Evolutionary conservation across 2,113 vertebrate genomes (phyloP), one percentile per base, ranked within the genome.

Genomic region (Vicugna pacos): DNA sequence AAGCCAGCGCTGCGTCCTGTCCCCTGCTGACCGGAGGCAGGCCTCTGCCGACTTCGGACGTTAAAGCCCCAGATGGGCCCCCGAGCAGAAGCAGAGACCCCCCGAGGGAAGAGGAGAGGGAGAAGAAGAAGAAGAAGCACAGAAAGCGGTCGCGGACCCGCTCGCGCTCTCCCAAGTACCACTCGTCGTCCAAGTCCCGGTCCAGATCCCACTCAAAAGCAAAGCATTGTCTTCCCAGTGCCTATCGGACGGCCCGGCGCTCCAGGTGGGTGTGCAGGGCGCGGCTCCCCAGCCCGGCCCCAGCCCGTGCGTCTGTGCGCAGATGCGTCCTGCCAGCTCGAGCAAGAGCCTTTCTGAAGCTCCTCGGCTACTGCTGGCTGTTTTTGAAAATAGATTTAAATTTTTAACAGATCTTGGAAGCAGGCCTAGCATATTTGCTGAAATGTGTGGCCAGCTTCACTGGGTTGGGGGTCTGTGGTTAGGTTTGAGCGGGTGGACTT

Each of bases 61-160:
- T 94, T 10, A 99, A 98, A 50, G 96, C 96, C 35, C 89, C 97
- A 0, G 98, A 98, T 95, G 98, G 98, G 32, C 97, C 98, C 96
- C 97, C 98, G 6, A 98, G 97, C 98, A 98, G 48, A 97, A 97
- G 97, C 96, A 98, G 56, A 97, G 99, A 99, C 30, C 97, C 73
- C 38, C 98, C 98, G 1, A 96, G 98, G 52, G 98, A 98, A 58
- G 98, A 98, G 84, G 99, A 99, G 91, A 99, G 98, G 92, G 99
- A 99, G 56, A 99, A 99, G 98, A 99, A 99, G 97, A 99, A 99
- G 96, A 99, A 99, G 93, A 99, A 99, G 96, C 99, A 99, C 98
- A 99, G 99, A 98, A 99, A 99, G 84, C 99, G 99, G 58, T 99
- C 99, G 11, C 98, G 99, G 19, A 99, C 99, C 19, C 97, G 99